phyloP scores from a whole-genome alignment of 1,140 invertebrate species.

The Brachionus sp. region DNA sequence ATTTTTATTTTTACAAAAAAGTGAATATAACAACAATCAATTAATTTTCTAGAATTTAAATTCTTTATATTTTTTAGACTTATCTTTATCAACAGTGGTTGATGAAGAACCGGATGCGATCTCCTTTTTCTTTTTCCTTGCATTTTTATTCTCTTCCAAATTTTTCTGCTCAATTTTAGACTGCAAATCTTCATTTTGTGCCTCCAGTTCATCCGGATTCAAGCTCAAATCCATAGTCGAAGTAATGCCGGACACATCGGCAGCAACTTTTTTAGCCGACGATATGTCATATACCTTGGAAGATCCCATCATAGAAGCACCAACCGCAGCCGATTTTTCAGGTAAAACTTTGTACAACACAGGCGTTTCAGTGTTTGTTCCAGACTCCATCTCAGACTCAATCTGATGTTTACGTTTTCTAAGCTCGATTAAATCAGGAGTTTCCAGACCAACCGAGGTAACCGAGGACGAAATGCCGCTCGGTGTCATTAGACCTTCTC shows the following conservation, averaged over 20 bases:
- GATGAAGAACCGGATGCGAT: not conserved
- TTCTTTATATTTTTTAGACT: constrained; percentile 37
- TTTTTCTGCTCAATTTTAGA: constrained; percentile 1
- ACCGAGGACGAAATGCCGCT: constrained; percentile 70
- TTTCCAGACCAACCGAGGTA: constrained; percentile 88
- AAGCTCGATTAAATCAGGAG: constrained; percentile 94
- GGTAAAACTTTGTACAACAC: constrained; percentile 83
- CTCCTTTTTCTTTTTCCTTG: constrained; percentile 5
- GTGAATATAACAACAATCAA: not conserved
- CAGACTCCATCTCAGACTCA: constrained; percentile 84
- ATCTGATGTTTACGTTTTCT: constrained; percentile 81
- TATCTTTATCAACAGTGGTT: not conserved
- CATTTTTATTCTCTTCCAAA: not conserved
- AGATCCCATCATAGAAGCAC: constrained; percentile 83
- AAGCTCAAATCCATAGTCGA: constrained; percentile 20
- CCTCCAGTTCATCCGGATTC: not conserved
- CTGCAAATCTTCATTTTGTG: not conserved
- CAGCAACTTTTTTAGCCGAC: not conserved
- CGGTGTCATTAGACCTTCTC: constrained; percentile 74
- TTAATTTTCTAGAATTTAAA: not conserved
- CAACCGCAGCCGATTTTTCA: constrained; percentile 86
- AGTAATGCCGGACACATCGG: not conserved
- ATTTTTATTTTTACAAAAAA: not conserved
- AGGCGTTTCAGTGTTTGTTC: constrained; percentile 61
- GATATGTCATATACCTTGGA: constrained; percentile 90